Conservation (phyloP, 2,797 vertebrate species). For the Acrossocheilus fasciatus region DNA sequence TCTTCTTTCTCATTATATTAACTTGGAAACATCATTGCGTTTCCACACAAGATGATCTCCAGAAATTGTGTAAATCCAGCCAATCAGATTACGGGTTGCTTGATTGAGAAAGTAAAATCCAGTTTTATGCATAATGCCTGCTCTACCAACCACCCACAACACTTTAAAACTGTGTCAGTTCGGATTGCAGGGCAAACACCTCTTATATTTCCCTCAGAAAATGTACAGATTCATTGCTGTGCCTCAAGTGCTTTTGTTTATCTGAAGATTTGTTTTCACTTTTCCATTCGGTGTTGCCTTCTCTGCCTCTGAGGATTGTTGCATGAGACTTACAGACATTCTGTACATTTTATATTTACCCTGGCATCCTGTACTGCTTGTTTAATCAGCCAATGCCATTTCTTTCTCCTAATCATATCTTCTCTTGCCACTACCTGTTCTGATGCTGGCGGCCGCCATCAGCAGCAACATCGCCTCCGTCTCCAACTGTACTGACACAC, state of each 20-base stretch:
- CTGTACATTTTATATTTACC: constrained; percentile 24
- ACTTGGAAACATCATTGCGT: not conserved
- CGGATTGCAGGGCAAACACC: not conserved
- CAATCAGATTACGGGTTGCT: not conserved
- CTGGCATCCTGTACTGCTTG: constrained; percentile 4
- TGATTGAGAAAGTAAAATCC: not conserved
- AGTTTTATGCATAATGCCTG: not conserved
- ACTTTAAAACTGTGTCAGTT: not conserved
- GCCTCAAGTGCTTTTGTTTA: constrained; percentile 14
- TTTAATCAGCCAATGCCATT: constrained; percentile 39
- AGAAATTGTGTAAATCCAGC: not conserved
- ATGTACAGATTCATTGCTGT: not conserved
- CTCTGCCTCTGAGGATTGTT: constrained; percentile 7
- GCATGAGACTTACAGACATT: not conserved
- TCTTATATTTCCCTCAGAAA: not conserved
- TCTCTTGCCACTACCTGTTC: not conserved
- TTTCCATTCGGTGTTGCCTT: not conserved
- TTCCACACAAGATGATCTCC: constrained; percentile 9
- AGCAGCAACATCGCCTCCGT: constrained; percentile 2
- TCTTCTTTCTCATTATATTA: not conserved
- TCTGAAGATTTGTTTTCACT: not conserved
- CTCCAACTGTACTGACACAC: constrained; percentile 28
- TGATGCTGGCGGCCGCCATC: not conserved
- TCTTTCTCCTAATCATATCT: constrained; percentile 29
- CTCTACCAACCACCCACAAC: constrained; percentile 3